Conservation (phyloP, 2,888 invertebrate species). For the Steromphala cineraria region DNA sequence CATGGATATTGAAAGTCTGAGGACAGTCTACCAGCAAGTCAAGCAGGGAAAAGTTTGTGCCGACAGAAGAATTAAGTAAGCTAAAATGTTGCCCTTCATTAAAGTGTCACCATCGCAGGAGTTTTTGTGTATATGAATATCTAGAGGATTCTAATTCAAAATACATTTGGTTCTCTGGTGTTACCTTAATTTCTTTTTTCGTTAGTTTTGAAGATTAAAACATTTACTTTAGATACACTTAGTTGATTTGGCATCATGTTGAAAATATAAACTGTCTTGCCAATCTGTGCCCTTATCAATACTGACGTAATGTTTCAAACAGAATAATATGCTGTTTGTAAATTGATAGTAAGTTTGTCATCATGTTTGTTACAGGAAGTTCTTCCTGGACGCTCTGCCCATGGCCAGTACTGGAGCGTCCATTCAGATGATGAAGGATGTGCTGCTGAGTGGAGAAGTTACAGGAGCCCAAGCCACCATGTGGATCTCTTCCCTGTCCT, state of each 20-base stretch:
- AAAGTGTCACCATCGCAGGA: background rate
- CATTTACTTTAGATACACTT: no score
- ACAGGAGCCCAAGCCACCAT: conserved; percentile 82
- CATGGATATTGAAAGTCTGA: conserved; percentile 70
- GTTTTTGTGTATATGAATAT: no score
- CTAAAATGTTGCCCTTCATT: background rate
- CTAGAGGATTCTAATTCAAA: no score
- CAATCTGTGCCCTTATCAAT: no score
- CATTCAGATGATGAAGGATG: conserved; percentile 88
- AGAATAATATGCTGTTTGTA: background rate
- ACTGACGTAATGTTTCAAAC: no score
- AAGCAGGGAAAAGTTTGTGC: conserved; percentile 46
- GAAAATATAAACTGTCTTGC: no score
- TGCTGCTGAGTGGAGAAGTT: conserved; percentile 82
- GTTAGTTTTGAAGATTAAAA: no score
- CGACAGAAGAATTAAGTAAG: conserved; percentile 54
- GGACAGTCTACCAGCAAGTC: conserved; percentile 55
- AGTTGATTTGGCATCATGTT: no score
- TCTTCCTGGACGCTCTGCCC: conserved; percentile 89
- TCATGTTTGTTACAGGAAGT: conserved; percentile 78
- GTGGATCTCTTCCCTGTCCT: conserved; percentile 91
- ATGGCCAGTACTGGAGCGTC: conserved; percentile 90
- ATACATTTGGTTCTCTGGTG: no score
- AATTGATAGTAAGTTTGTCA: background rate
- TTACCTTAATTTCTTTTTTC: no score